These are phyloP conservation scores for Crambe crambe DNA, from an alignment of 37 sponge, comb jelly and placozoan species.

Conservation along the genomic window DNA sequence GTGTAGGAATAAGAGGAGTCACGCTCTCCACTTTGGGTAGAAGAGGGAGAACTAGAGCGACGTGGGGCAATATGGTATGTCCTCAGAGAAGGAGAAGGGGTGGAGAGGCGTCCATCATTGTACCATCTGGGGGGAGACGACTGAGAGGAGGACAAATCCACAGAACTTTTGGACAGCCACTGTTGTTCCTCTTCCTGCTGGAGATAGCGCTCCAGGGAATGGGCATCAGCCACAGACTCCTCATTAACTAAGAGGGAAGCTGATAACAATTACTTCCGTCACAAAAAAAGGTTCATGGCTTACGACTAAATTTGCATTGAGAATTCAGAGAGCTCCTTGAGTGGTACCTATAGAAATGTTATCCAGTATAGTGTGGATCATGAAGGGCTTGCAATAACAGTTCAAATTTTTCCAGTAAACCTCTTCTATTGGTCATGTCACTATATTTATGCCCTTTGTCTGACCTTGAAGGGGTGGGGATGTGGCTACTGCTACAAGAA, in stretches of 20 bases:
- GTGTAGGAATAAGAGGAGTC: constrained; percentile 24
- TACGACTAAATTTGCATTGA: too few species aligned
- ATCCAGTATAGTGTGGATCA: too few species aligned
- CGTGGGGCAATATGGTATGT: constrained; percentile 22
- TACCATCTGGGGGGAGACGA: not conserved
- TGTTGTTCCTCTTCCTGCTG: constrained; percentile 50
- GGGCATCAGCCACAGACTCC: constrained; percentile 25
- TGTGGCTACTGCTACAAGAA: constrained; percentile 12
- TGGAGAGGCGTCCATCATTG: not conserved
- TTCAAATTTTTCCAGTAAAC: too few species aligned
- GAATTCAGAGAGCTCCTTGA: too few species aligned
- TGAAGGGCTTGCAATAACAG: too few species aligned
- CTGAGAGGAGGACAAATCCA: constrained; percentile 3
- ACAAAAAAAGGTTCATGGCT: too few species aligned
- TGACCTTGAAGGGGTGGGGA: too few species aligned
- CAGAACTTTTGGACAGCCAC: constrained; percentile 12
- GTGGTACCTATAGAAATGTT: too few species aligned
- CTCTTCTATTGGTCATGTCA: too few species aligned
- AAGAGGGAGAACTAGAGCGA: constrained; percentile 19
- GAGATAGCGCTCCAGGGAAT: constrained; percentile 42
- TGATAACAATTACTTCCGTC: not conserved
- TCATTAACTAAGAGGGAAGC: constrained; percentile 23
- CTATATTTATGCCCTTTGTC: too few species aligned
- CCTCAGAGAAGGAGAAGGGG: not conserved
- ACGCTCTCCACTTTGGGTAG: constrained; percentile 19